Conservation (phyloP, 2,113 vertebrate species). For the Indicator indicator region DNA sequence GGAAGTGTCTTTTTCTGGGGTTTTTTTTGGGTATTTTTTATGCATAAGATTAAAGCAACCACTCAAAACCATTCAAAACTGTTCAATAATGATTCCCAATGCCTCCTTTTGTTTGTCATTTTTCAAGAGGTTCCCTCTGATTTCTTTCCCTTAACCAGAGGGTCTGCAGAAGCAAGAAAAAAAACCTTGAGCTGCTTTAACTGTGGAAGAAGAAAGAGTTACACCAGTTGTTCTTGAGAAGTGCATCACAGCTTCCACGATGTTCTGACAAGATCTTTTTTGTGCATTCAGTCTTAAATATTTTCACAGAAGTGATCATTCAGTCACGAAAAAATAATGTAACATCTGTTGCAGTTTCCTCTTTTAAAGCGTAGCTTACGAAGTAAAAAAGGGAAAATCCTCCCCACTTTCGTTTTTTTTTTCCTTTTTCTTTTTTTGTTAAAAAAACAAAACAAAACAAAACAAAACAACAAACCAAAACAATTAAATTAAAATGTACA, state of each 20-base stretch:
- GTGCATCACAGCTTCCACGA: conserved; percentile 61
- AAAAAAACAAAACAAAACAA: conserved; percentile 50
- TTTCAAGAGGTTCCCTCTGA: conserved; percentile 30
- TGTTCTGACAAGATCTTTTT: conserved; percentile 62
- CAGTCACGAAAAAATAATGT: conserved; percentile 73
- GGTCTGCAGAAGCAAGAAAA: conserved; percentile 50
- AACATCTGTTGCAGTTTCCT: conserved; percentile 65
- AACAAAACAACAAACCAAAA: conserved; percentile 42
- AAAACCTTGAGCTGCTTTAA: conserved; percentile 58
- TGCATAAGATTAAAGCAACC: conserved; percentile 50
- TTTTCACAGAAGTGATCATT: conserved; percentile 70
- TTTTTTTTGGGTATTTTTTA: background rate
- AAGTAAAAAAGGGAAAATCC: conserved; percentile 74
- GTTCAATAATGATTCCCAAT: conserved; percentile 29
- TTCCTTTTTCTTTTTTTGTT: background rate
- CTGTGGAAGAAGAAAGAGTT: conserved; percentile 64
- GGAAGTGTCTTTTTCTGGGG: background rate
- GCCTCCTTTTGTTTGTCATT: conserved; percentile 48
- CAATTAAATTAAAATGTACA: conserved; percentile 82
- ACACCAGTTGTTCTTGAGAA: conserved; percentile 64
- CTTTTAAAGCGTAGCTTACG: conserved; percentile 74
- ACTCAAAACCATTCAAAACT: conserved; percentile 33
- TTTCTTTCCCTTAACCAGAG: conserved; percentile 59
- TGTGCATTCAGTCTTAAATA: conserved; percentile 72
- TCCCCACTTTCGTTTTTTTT: conserved; percentile 14